Evolutionary conservation across 2,113 vertebrate genomes (phyloP).

Genomic region (Cinclus cinclus): DNA sequence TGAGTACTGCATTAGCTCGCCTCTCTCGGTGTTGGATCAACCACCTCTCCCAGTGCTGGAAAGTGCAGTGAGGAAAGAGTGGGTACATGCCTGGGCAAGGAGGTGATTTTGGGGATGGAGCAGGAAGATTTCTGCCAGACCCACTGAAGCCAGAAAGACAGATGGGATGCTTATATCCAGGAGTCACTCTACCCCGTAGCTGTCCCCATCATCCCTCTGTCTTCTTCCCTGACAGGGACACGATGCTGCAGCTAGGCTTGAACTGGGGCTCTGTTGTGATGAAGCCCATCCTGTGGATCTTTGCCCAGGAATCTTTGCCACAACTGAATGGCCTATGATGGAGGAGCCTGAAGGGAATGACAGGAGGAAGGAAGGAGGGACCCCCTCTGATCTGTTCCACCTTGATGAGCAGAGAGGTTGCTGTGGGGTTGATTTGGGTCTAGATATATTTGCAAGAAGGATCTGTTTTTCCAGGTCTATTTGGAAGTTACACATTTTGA

Average conservation of each 20-base stretch:
- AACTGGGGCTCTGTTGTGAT: background rate
- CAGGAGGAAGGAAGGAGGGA: background rate
- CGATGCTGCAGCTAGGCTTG: background rate
- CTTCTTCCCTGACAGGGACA: background rate
- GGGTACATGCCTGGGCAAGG: background rate
- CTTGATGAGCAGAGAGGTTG: background rate
- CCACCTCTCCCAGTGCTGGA: background rate
- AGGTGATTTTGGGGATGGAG: background rate
- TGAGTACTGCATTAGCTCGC: background rate
- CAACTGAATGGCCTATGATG: background rate
- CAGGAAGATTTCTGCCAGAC: background rate
- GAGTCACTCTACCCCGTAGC: background rate
- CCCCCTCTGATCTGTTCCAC: background rate
- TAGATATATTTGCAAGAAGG: background rate
- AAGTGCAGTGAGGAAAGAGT: background rate
- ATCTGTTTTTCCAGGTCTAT: background rate
- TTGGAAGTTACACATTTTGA: background rate
- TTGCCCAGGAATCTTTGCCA: background rate
- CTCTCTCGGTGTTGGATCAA: background rate
- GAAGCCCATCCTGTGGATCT: background rate
- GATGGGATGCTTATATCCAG: background rate
- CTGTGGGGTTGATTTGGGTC: background rate
- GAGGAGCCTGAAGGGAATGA: background rate
- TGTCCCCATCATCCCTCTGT: background rate
- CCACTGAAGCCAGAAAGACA: rapidly evolving